Evolutionary conservation across 2,113 vertebrate genomes (phyloP).

Genomic region (Cochlearius cochlearius): DNA sequence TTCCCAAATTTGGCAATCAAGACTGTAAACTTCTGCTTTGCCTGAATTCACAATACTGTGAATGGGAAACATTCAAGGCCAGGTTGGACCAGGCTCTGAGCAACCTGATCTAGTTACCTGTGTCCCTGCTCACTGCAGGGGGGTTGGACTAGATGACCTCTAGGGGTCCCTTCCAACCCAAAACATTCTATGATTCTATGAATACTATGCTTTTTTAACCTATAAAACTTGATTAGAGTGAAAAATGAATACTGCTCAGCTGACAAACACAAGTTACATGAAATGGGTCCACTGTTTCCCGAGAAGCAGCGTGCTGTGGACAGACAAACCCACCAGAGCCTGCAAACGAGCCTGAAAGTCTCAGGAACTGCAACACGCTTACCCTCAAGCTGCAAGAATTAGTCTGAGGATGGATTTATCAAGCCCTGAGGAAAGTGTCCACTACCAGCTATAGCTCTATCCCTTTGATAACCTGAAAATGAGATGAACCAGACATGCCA

Average conservation of each 20-base stretch:
- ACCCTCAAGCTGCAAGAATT: neutral
- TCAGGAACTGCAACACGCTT: neutral
- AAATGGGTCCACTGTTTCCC: neutral
- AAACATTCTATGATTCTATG: no score
- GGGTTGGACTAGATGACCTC: no score
- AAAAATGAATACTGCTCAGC: neutral
- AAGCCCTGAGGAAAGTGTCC: neutral
- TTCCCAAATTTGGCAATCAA: neutral
- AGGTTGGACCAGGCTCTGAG: no score
- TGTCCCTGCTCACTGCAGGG: no score
- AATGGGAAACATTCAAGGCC: no score
- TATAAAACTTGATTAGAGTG: neutral
- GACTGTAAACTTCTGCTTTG: neutral
- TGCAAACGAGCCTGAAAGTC: neutral
- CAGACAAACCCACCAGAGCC: neutral
- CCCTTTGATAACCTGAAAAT: neutral
- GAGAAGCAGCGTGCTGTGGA: neutral
- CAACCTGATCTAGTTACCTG: no score
- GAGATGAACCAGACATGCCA: neutral
- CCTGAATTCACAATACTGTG: neutral
- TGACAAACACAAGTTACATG: neutral
- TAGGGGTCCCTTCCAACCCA: no score
- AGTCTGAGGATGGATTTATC: neutral
- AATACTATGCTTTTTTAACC: neutral
- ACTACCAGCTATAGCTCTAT: neutral